Percentiles rank a stretch among this genome's conserved stretches.
phyloP scores from a whole-genome alignment of 2,888 invertebrate species.

The Phymatocera aterrima region DNA sequence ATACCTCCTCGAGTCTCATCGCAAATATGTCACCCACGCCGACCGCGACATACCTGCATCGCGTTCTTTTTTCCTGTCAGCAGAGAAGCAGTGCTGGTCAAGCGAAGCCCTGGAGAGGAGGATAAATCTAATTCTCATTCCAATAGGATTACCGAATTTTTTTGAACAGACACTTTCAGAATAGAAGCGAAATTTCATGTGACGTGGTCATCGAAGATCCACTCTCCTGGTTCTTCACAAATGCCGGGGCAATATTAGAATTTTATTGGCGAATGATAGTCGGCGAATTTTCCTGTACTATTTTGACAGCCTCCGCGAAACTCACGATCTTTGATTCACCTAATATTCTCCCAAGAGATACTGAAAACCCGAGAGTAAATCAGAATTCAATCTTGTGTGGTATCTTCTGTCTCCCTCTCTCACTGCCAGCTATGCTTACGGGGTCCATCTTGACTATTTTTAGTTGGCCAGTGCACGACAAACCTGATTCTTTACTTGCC shows the following conservation, averaged over 20 bases:
- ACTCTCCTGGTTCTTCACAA: not conserved
- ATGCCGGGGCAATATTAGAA: not conserved
- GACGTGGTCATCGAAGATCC: conserved; percentile 16
- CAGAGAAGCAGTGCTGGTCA: not conserved
- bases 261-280: not conserved
- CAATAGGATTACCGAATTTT: not conserved
- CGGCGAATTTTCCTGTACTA: not conserved
- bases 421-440: conserved; percentile 24
- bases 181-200: not conserved
- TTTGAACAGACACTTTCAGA: not conserved
- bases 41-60: too few relatives aligned
- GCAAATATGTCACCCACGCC: not conserved
- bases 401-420: conserved; percentile 35
- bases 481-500: conserved; percentile 36
- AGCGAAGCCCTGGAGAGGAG: too few relatives aligned
- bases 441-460: conserved; percentile 3
- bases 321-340: not conserved
- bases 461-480: not conserved
- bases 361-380: conserved; percentile 17
- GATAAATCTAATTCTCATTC: not conserved
- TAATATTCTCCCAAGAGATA: conserved; percentile 31
- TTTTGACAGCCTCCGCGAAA: conserved; percentile 10
- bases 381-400: conserved; percentile 39
- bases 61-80: not conserved
- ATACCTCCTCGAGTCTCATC: not conserved